Base-by-base conservation (phyloP, 2,797 vertebrate genomes). In the Eospalax fontanierii region DNA sequence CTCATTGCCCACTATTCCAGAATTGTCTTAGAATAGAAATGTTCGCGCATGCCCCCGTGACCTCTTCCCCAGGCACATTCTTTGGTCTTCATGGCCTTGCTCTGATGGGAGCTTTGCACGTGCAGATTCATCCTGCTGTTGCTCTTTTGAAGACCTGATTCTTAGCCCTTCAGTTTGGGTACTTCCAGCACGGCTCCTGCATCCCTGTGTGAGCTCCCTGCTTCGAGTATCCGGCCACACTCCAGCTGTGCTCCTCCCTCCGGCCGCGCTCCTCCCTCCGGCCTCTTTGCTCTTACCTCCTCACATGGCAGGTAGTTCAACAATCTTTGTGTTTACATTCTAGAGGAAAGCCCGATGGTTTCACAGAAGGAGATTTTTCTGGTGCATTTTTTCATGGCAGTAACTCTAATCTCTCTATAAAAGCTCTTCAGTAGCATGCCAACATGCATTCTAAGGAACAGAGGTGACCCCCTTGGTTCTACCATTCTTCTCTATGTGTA, bases 11-110 rank as follows among this genome's bases (percentile, higher is more conserved):
- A 68, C 28, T 76, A 57, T 38, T 88, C 30, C n/a, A 86, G 43
- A 95, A 83, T 40, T 70, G 35, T 21, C 43, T 63, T 76, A 54
- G 59, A n/a, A 28, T 66, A 63, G 66, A 89, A 74, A 80, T 68
- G 22, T n/a, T 68, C 70, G 70, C 54, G 26, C 63, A 24, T 61
- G 59, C 63, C 57, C 43, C 38, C 82, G 21, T 90, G 86, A 66
- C 59, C 57, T 84, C 66, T 92, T 76, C 12, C 33, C 30, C 19
- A 70, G 88, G 80, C 43, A 66, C 59, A 33, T 68, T 21, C 43
- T 94, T 66, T 75, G 54, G 85, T 43, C 6, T 83, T 66, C 54
- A 81, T 11, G 11, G 6, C 38, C 38, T 76, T 30, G 16, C 22
- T 83, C 6, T 57, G 61, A 61, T 26, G 87, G 54, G 68, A 75